Conservation (phyloP, 2,113 vertebrate species). For the Ammodytes dubius region DNA sequence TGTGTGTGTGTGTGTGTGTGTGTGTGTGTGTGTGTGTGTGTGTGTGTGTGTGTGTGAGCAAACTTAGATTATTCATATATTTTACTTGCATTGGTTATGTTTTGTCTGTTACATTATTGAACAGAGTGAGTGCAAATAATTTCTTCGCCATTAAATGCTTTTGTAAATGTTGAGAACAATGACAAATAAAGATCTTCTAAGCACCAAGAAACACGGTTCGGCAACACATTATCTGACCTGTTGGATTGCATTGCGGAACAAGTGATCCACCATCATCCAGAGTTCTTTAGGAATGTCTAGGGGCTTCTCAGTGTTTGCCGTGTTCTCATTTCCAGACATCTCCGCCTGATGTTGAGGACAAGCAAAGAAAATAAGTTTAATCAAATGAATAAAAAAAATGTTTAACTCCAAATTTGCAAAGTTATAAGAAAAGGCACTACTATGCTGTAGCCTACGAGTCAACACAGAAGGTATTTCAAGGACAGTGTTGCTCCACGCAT, state of each 20-base stretch:
- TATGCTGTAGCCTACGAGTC: not conserved
- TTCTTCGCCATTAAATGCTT: too few species aligned
- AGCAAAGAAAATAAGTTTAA: slow-evolving; percentile 1
- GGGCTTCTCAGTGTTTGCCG: slow-evolving; percentile 83
- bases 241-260: slow-evolving; percentile 89
- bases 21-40: too few species aligned
- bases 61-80: too few species aligned
- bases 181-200: too few species aligned
- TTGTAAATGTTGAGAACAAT: too few species aligned
- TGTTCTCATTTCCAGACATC: slow-evolving; percentile 67
- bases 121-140: too few species aligned
- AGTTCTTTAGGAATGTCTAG: slow-evolving; percentile 95
- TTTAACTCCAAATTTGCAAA: not conserved
- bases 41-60: too few species aligned
- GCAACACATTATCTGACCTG: slow-evolving; percentile 84
- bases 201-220: not conserved
- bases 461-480: slow-evolving; percentile 5
- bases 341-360: slow-evolving; percentile 76
- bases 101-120: too few species aligned
- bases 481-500: not conserved
- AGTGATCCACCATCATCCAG: slow-evolving; percentile 97
- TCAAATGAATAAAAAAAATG: not conserved
- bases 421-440: not conserved
- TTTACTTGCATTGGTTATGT: too few species aligned
- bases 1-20: too few species aligned